Evolutionary conservation across 2,797 vertebrate genomes (phyloP).

Genomic region (Amniataba percoides): DNA sequence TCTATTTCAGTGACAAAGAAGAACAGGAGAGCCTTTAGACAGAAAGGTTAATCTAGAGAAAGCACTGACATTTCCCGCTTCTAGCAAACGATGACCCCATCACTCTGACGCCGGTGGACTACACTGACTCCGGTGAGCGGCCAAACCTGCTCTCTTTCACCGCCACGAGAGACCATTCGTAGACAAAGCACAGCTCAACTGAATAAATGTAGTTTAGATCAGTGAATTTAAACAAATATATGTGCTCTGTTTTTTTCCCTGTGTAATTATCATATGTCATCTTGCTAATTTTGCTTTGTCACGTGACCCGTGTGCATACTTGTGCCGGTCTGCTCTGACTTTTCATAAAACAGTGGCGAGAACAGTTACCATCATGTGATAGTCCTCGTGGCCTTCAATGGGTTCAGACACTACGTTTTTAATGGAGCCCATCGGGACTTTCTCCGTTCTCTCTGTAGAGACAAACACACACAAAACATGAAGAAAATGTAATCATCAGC

Average conservation of each 20-base stretch:
- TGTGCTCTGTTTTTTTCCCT: background rate
- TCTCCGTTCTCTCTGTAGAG: constrained; percentile 97
- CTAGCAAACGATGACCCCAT: constrained; percentile 39
- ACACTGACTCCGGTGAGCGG: constrained; percentile 23
- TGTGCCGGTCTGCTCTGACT: background rate
- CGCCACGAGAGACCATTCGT: background rate
- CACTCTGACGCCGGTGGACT: constrained; percentile 26
- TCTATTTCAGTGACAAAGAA: constrained; percentile 48
- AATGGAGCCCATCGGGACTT: constrained; percentile 99
- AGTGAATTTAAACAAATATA: background rate
- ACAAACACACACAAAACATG: constrained; percentile 25
- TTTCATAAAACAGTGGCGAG: background rate
- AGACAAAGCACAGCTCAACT: background rate
- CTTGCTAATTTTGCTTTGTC: background rate
- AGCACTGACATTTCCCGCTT: constrained; percentile 64
- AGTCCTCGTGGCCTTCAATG: constrained; percentile 98
- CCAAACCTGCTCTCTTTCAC: constrained; percentile 24
- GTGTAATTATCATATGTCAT: background rate
- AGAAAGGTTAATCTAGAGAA: constrained; percentile 70
- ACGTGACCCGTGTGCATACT: background rate
- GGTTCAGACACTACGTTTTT: constrained; percentile 99
- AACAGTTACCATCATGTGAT: constrained; percentile 97
- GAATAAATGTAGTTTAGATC: background rate
- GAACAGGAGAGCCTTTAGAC: constrained; percentile 41
- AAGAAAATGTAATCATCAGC: constrained; percentile 1